Evolutionary conservation across 2,888 invertebrate genomes (phyloP).

Genomic region (Cabera pusaria): DNA sequence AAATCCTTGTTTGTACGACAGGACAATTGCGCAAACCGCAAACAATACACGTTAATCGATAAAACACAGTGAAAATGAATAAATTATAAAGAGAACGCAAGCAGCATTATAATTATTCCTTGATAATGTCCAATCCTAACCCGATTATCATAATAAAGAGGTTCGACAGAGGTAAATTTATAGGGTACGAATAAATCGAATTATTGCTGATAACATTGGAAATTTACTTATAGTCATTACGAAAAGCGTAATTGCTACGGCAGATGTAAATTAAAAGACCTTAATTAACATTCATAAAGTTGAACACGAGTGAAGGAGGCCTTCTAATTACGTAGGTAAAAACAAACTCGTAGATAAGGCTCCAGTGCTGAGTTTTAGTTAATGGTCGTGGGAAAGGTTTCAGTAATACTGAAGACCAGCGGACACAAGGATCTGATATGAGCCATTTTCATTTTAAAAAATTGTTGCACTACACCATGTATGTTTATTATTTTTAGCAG

Average conservation of each 20-base stretch:
- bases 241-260: conserved; percentile 33
- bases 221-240: conserved; percentile 25
- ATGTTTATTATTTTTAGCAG: too few relatives aligned
- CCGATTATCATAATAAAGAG: conserved; percentile 43
- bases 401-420: too few relatives aligned
- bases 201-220: conserved; percentile 33
- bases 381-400: conserved; percentile 30
- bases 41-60: conserved; percentile 60
- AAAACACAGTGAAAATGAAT: conserved; percentile 64
- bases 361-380: conserved; percentile 34
- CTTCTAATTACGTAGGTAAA: conserved; percentile 44
- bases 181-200: conserved; percentile 25
- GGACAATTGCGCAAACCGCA: conserved; percentile 41
- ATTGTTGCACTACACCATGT: too few relatives aligned
- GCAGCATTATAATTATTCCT: conserved; percentile 55
- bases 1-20: conserved; percentile 51
- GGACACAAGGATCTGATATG: too few relatives aligned
- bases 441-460: too few relatives aligned
- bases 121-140: conserved; percentile 46
- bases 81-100: conserved; percentile 53
- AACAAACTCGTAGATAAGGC: conserved; percentile 41
- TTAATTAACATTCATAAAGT: conserved; percentile 40
- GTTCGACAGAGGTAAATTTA: conserved; percentile 30
- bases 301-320: conserved; percentile 26
- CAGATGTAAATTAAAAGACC: conserved; percentile 37